Conservation (phyloP, 2,888 invertebrate genomes). For the Aphrophora alni region DNA sequence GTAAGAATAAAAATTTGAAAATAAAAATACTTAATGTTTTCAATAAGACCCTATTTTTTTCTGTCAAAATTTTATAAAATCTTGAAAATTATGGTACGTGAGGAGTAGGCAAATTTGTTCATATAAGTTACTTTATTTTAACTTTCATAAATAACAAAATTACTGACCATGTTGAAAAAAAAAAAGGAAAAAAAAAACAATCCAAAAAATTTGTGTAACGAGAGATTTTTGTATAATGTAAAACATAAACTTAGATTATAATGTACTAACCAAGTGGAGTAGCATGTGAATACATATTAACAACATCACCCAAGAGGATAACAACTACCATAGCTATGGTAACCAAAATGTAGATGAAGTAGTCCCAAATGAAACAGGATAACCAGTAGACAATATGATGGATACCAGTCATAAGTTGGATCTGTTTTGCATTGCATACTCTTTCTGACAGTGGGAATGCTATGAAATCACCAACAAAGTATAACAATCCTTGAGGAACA, state of each 20-base stretch:
- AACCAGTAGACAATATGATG: slow-evolving; percentile 68
- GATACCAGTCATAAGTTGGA: slow-evolving; percentile 73
- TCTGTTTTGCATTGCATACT: slow-evolving; percentile 66
- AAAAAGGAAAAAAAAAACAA: background rate
- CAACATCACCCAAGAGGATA: background rate
- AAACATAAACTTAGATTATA: background rate
- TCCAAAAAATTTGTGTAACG: background rate
- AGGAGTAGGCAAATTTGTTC: too few relatives aligned
- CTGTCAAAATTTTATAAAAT: too few relatives aligned
- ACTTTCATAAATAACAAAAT: too few relatives aligned
- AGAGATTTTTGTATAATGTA: too few relatives aligned
- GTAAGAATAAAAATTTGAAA: too few relatives aligned
- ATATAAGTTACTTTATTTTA: too few relatives aligned
- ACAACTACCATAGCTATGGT: slow-evolving; percentile 34
- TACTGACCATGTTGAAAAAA: too few relatives aligned
- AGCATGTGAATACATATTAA: background rate
- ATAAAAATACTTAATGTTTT: too few relatives aligned
- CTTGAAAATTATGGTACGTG: too few relatives aligned
- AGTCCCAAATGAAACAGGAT: slow-evolving; percentile 65
- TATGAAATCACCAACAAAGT: slow-evolving; percentile 62
- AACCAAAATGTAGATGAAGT: slow-evolving; percentile 52
- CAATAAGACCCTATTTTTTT: too few relatives aligned
- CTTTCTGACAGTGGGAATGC: slow-evolving; percentile 70
- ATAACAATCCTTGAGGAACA: slow-evolving; percentile 54
- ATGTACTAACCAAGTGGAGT: slow-evolving; percentile 21